Evolutionary conservation across 2,888 invertebrate species (phyloP), one percentile per base, ranked within the genome.

Genomic region (Chymomyza procnemis): DNA sequence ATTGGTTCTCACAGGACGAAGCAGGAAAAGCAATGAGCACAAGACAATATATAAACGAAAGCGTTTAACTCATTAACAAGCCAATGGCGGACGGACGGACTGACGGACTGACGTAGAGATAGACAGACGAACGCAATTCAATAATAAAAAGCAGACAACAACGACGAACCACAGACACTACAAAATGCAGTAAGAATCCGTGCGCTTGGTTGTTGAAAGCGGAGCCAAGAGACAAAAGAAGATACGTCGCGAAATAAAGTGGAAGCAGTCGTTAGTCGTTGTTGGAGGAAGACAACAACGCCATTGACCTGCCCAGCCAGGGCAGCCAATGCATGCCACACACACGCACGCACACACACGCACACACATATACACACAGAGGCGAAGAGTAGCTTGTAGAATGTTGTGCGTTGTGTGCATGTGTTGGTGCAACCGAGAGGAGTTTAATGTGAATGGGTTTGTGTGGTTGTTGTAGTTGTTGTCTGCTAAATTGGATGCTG

Each of bases 401-500:
- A 9, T 26, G 57, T 9, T 18, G n/a, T 58, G 58, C 26, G 18
- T 3, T 16, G 21, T 21, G n/a, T 19, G 26, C 8, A 6, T 26
- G 26, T 26, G 26, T 26, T 26, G 26, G 6, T 26, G 26, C 26
- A 26, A 6, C 26, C 8, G 59, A 46, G 56, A 52, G 58, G 56
- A 61, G 58, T 26, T 19, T 56, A 64, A 62, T 61, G 74, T 59
- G 65, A 58, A 52, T 46, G 70, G 61, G 61, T 59, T 60, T 62
- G 66, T 72, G 46, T 41, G 18, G 18, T 4, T 18, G 19, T 18
- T n/a, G n/a, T n/a, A n/a, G 54, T 6, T 54, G 18, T 21, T 21
- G 21, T 73, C 66, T 78, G 83, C 67, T 84, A 80, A 80, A 80
- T 80, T 84, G 84, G 81, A 76, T 80, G 80, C 79, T 79, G 79